Base-by-base conservation (phyloP, 2,113 vertebrate species). In the Mormyrus lacerda region DNA sequence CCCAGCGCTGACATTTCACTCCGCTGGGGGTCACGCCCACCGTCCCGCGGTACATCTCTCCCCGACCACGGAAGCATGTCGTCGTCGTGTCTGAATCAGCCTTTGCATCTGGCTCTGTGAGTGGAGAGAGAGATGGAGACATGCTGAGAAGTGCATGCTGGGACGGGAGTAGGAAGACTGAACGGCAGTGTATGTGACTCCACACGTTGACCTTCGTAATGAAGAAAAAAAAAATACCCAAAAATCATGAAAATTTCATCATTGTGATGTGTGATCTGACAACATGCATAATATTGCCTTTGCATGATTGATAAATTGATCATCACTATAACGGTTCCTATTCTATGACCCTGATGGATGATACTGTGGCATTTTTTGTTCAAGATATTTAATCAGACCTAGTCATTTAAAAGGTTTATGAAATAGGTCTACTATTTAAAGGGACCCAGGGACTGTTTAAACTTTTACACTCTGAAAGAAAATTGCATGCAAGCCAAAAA, bases 1-100 rank as follows among this genome's bases (percentile, higher is more conserved):
- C 97, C 98, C 98, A 99, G 76, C 95, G 94, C 89, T 99, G 98
- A 92, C 98, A 99, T 3, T 90, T 95, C 90, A 97, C 93, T 53
- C 98, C 97, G 3, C 96, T 97, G 91, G 96, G 97, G 1, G 96
- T 96, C 61, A 95, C 92, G 90, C 94, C 97, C 79, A 95, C 92
- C 0, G 94, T 96, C 45, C 98, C 98, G 0, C 97, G 96, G 87
- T 99, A 99, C 0, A 95, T 95, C 90, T 97, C 97, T 1, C 98
- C 98, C 94, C 96, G 96, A 6, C 95, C 97, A 91, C 94, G 93
- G 90, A 97, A 93, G 17, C 98, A 99, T 1, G 95, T 82, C 0
- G 94, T 96, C 0, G 97, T 98, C 4, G 93, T 93, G 88, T 95
- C 94, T 0, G 94, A 47, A 42, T 93, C 93, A 47, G 85, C 92